These are phyloP conservation scores for Peromyscus melanophrys DNA, from an alignment of 2,797 vertebrate species.

Conservation along the genomic window DNA sequence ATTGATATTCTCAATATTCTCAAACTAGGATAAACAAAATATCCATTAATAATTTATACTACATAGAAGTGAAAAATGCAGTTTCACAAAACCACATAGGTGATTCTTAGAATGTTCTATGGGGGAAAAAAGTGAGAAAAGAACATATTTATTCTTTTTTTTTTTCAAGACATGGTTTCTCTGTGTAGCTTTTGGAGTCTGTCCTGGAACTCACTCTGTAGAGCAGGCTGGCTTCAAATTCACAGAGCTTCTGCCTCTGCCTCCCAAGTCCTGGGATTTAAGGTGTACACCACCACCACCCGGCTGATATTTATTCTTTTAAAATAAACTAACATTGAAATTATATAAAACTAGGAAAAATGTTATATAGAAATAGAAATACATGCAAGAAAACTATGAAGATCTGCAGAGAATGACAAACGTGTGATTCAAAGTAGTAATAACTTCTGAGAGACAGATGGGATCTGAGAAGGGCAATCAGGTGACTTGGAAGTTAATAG, in stretches of 20 bases:
- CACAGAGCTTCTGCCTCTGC: too few species aligned
- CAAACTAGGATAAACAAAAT: conserved; percentile 29
- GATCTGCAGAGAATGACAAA: conserved; percentile 17
- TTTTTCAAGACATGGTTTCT: too few species aligned
- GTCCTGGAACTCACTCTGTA: too few species aligned
- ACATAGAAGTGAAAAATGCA: not conserved
- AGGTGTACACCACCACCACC: too few species aligned
- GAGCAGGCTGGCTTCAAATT: too few species aligned
- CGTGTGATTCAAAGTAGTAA: not conserved
- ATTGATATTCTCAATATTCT: not conserved
- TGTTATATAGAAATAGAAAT: not conserved
- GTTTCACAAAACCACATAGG: not conserved
- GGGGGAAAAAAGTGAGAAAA: not conserved
- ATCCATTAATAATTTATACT: not conserved
- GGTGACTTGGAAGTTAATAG: not conserved
- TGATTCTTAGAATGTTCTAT: conserved; percentile 32
- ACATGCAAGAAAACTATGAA: conserved; percentile 1
- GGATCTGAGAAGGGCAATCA: not conserved
- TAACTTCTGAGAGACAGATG: not conserved
- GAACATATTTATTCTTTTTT: not conserved
- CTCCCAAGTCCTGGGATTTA: too few species aligned
- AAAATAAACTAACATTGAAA: conserved; percentile 9
- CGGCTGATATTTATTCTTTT: not conserved
- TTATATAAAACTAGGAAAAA: not conserved
- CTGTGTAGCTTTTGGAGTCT: too few species aligned